Base-by-base conservation (phyloP, 1,140 invertebrate species). In the Bombus sylvicola region DNA sequence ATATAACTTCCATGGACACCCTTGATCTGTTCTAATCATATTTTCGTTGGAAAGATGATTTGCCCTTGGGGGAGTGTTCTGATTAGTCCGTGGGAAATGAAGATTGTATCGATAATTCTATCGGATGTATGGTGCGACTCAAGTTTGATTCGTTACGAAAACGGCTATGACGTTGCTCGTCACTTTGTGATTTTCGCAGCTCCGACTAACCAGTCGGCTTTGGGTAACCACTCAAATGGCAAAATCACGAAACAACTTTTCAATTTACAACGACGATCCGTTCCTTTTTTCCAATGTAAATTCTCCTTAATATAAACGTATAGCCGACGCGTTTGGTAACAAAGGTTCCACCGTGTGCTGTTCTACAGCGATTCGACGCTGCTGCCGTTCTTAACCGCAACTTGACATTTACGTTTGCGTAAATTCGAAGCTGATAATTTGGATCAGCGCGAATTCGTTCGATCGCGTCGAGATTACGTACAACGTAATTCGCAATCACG, bases 81-180 rank as follows among this genome's bases (percentile, higher is more conserved):
- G n/a, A 31, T 73, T 72, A 59, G 47, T 80, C 66, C 31, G n/a
- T 5, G 28, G 47, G 41, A 31, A 31, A 57, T 12, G 37, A 47
- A 69, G 66, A 81, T 81, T 59, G 79, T 81, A 59, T 71, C 31
- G 64, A 80, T 80, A 53, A 41, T 57, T 31, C 25, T n/a, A 18
- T 37, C 13, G 34, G 43, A 79, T 34, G 66, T 28, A 47, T 25
- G 41, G 22, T 12, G 34, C 12, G 25, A 18, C 47, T 22, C 2
- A 15, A 57, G 39, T 39, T 22, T 39, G 10, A 39, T 41, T 59
- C 28, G 66, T 13, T n/a, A 1, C 15, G 34, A 31, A 31, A 10
- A 59, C 31, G 10, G 10, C 43, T 9, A 15, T 5, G 22, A 10
- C 15, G 15, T 31, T 34, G 13, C 31, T 22, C 12, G 12, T 22